Base-by-base conservation (phyloP, 2,113 vertebrate genomes). In the Elephas maximus region DNA sequence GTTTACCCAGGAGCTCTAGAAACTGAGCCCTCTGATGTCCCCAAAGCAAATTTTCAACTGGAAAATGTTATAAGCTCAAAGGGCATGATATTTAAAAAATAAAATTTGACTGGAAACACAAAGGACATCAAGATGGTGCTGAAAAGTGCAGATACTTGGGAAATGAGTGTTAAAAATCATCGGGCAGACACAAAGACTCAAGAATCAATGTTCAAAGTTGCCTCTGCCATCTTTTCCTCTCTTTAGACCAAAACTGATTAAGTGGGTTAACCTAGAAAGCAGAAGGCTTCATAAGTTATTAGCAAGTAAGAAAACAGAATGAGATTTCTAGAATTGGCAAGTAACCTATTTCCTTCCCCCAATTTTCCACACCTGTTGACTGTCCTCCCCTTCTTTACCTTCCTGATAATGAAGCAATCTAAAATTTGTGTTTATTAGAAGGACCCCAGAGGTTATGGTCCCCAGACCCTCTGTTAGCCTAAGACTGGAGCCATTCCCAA, bases 61-160 rank as follows among this genome's bases (percentile, higher is more conserved):
- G 82, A 86, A 95, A 93, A 89, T 63, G 53, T n/a, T 18, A 48
- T 23, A 20, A 69, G 74, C 82, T 86, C 65, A 65, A 53, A 93
- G 62, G 48, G 14, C 21, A 69, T 11, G 53, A 85, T 33, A 90
- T 30, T 78, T 67, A 71, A 28, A 67, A 91, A 71, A 37, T 74
- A 94, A 93, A 92, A 44, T 83, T 1, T 85, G 88, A 63, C 2
- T 48, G 37, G 48, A 79, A 82, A 86, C 60, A 90, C 1, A 26
- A 82, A 76, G 62, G 53, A 67, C 14, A 41, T 11, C 51, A 45
- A 87, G 37, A 48, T 71, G 81, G 62, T 62, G 71, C 20, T 48
- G 74, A 45, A 45, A 77, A 45, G 74, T 45, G 21, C 41, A 45
- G 41, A 10, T 77, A 12, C 41, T 12, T 45, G 48, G 53, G 45